Evolutionary conservation across 2,888 invertebrate species (phyloP), one percentile per base, ranked within the genome.

Genomic region (Lasioglossum lativentre): DNA sequence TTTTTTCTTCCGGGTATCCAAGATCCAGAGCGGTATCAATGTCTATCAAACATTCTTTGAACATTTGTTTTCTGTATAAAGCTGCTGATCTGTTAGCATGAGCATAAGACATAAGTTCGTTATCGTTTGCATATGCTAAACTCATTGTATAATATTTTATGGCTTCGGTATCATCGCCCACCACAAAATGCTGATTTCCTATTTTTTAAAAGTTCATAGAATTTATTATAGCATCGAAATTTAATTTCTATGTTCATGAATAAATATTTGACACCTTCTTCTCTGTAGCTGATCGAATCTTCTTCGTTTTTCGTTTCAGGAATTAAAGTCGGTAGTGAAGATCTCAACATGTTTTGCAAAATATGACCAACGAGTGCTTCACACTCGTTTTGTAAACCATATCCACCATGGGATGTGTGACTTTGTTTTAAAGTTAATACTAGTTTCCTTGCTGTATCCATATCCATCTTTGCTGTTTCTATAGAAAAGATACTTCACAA

Each of bases 41-140:
- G 47, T 95, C 95, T 72, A 94, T 92, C 19, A 95, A 85, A 78
- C 95, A 95, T 75, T 95, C 94, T 63, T 93, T 92, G 72, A 92
- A 95, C 83, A 94, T 85, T 82, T 93, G 86, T 80, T 92, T 94
- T 47, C 95, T 91, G 76, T 94, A 95, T 10, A 95, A 88, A 34
- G 95, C 95, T 2, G 95, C 95, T 4, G 95, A 95, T 30, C 95
- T 92, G 89, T 95, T 95, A n/a, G 95, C 95, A 72, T 93, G 90
- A 19, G 95, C 95, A 40, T 94, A 90, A 4, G 94, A 92, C 93
- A 93, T 94, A 4, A 93, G 89, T 78, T 94, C 92, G 10, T 93
- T 87, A 23, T 89, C 91, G 63, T 91, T 89, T 6, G 95, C 94
- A 71, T 93, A 95, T 23, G 95, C 95, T 23, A 95, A 89, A 79